Evolutionary conservation across 2,888 invertebrate genomes (phyloP).

Genomic region (Cyclophora punctaria): DNA sequence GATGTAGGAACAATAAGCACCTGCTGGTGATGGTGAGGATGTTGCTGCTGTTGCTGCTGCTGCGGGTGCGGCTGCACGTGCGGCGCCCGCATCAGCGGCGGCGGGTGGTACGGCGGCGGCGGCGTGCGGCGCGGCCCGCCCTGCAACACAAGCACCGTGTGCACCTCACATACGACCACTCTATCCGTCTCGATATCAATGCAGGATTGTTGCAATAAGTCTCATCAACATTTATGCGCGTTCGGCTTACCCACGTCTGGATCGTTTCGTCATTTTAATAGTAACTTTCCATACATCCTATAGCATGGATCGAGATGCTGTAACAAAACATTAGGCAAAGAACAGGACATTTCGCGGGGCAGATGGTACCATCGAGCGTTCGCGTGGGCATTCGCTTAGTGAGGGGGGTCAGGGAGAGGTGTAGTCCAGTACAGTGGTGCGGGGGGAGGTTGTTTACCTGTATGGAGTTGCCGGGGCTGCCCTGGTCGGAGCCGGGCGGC

Average conservation of each 20-base stretch:
- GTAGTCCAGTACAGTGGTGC: background rate
- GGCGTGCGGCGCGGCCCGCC: conserved; percentile 81
- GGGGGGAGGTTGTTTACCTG: conserved; percentile 47
- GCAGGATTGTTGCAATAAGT: conserved; percentile 9
- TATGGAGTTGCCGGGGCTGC: conserved; percentile 84
- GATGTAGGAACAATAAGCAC: conserved; percentile 34
- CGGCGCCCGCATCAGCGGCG: conserved; percentile 57
- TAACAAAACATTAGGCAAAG: conserved; percentile 21
- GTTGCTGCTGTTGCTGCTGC: conserved; percentile 30
- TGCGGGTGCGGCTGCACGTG: conserved; percentile 26
- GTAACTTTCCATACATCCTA: conserved; percentile 17
- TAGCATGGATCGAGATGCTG: conserved; percentile 22
- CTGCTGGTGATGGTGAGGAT: conserved; percentile 36
- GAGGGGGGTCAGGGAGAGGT: conserved; percentile 21
- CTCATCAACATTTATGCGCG: conserved; percentile 24
- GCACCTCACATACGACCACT: conserved; percentile 16
- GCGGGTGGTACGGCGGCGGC: conserved; percentile 84
- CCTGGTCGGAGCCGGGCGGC: conserved; percentile 91
- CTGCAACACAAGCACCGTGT: conserved; percentile 41
- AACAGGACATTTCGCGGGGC: conserved; percentile 43
- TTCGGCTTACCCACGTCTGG: conserved; percentile 22
- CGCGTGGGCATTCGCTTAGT: conserved; percentile 42
- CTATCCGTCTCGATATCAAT: conserved; percentile 7
- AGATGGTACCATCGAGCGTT: conserved; percentile 57
- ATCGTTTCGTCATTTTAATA: conserved; percentile 23